Percentiles rank a stretch among this genome's conserved stretches.
These are phyloP conservation scores for fruit fly (Drosophila melanogaster) DNA, from an alignment of 1,140 invertebrate species.

Conservation along the genomic window Release_6_plus_ISO1_MT NC_004354.4:7179501-7180000, in stretches of 20 bases:
- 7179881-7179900: slow-evolving; percentile 1
- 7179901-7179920: slow-evolving; percentile 64
- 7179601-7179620: slow-evolving; percentile 6
- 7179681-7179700: slow-evolving; percentile 31
- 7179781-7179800: slow-evolving; percentile 80
- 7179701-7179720: slow-evolving; percentile 34
- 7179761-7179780: slow-evolving; percentile 84
- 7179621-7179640: background rate
- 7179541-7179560: slow-evolving; percentile 32
- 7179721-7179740: slow-evolving; percentile 82
- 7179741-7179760: slow-evolving; percentile 81
- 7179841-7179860: background rate
- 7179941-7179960: slow-evolving; percentile 25
- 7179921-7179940: slow-evolving; percentile 26
- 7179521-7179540: slow-evolving; percentile 1
- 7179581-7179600: slow-evolving; percentile 30
- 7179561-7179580: slow-evolving; percentile 17
- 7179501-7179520: no score
- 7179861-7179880: slow-evolving; percentile 3
- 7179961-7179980: background rate
- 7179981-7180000: slow-evolving; percentile 24
- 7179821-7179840: background rate
- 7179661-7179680: slow-evolving; percentile 14
- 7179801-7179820: slow-evolving; percentile 21
- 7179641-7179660: background rate